Conservation (phyloP, 2,113 vertebrate genomes). For the Aegotheles bennettii region DNA sequence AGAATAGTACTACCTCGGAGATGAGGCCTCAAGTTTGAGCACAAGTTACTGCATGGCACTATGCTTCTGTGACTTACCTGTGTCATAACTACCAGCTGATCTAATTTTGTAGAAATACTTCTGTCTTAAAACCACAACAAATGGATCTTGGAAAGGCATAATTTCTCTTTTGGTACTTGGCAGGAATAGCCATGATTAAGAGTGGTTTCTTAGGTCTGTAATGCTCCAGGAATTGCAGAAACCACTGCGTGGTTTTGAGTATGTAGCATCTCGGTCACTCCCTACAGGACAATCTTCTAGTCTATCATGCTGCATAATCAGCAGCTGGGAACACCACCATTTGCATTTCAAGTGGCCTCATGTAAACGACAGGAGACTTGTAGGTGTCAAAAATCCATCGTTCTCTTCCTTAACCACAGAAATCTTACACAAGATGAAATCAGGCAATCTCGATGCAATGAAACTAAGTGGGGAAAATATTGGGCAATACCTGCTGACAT, state of each 20-base stretch:
- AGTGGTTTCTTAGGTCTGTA: neutral
- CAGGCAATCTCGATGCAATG: neutral
- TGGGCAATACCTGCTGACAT: slow-evolving; percentile 47
- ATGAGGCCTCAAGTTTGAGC: neutral
- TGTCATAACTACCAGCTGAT: neutral
- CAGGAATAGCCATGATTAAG: neutral
- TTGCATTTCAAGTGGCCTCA: neutral
- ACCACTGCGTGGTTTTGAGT: neutral
- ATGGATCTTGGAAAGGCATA: neutral
- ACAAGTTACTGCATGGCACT: neutral
- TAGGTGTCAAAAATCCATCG: slow-evolving; percentile 17
- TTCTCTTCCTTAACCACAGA: neutral
- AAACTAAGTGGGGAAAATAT: slow-evolving; percentile 3
- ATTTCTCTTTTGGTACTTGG: neutral
- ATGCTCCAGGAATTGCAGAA: neutral
- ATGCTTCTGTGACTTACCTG: neutral
- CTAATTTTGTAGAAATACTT: neutral
- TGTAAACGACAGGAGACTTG: neutral
- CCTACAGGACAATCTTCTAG: neutral
- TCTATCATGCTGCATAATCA: neutral
- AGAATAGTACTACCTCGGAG: neutral
- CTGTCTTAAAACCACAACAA: neutral
- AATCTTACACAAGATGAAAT: neutral
- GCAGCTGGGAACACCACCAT: neutral
- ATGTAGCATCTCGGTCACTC: neutral